A percentile compares a stretch with the other conserved stretches of the same genome.
These are phyloP conservation scores for Lampris incognitus DNA, from an alignment of 2,113 vertebrate species.

Conservation along the genomic window DNA sequence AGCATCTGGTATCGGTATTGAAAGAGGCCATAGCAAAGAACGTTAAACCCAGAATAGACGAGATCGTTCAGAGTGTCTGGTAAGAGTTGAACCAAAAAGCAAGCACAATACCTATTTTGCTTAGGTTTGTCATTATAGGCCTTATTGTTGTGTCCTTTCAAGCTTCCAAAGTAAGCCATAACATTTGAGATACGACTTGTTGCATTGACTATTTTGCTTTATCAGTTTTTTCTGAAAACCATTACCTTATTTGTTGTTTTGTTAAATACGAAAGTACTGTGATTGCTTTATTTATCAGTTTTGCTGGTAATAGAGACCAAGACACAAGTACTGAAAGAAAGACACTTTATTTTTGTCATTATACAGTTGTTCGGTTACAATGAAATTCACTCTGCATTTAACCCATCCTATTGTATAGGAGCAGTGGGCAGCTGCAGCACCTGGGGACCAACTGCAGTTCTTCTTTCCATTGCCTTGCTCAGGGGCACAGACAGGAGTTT, in stretches of 20 bases:
- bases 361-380: no score
- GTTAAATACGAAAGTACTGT: background rate
- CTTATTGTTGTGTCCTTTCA: background rate
- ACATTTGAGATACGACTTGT: slow-evolving; percentile 1
- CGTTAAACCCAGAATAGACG: slow-evolving; percentile 12
- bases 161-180: slow-evolving; percentile 12
- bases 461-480: no score
- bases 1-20: background rate
- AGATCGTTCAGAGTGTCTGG: slow-evolving; percentile 1
- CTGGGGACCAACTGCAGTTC: no score
- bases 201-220: background rate
- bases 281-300: background rate
- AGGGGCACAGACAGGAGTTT: no score
- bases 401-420: no score
- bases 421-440: no score
- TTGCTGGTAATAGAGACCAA: no score
- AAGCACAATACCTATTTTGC: background rate
- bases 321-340: no score
- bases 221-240: background rate
- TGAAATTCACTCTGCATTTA: no score
- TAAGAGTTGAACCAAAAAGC: slow-evolving; percentile 2
- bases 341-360: no score
- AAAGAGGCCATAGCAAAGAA: slow-evolving; percentile 15
- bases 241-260: background rate
- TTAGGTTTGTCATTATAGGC: slow-evolving; percentile 1